Conservation (phyloP, 1,140 invertebrate genomes). For the Eupristina koningsbergeri region DNA sequence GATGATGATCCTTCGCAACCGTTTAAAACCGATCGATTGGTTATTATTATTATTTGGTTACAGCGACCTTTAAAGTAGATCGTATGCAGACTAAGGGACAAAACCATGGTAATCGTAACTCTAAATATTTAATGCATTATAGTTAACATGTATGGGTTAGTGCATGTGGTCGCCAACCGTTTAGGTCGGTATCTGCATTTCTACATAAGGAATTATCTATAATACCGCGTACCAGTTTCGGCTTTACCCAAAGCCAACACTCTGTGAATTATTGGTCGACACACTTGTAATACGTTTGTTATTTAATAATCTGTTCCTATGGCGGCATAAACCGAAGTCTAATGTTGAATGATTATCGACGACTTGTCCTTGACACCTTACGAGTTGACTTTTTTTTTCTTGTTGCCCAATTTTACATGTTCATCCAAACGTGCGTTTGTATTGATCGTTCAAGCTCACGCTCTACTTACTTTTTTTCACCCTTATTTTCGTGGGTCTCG, state of each 20-base stretch:
- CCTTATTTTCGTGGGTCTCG: background rate
- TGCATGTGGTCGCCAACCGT: background rate
- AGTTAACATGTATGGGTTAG: background rate
- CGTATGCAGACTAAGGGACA: background rate
- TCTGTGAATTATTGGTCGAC: no score
- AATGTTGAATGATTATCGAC: slow-evolving; percentile 41
- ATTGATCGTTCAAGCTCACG: slow-evolving; percentile 6
- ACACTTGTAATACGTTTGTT: background rate
- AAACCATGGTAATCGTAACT: background rate
- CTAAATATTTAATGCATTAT: background rate
- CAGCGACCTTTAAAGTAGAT: background rate
- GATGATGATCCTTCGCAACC: background rate
- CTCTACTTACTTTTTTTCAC: background rate
- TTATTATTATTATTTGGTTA: background rate
- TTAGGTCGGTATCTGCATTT: background rate
- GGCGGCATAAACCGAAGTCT: background rate
- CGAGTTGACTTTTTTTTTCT: background rate
- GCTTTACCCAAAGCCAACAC: no score
- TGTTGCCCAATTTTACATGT: background rate
- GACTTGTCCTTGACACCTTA: slow-evolving; percentile 31
- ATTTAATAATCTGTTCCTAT: background rate
- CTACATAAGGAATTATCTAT: background rate
- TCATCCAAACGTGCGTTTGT: background rate
- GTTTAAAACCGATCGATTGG: background rate
- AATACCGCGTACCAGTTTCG: no score